Conservation (phyloP, 2,888 invertebrate genomes). For the Parnassius smintheus region DNA sequence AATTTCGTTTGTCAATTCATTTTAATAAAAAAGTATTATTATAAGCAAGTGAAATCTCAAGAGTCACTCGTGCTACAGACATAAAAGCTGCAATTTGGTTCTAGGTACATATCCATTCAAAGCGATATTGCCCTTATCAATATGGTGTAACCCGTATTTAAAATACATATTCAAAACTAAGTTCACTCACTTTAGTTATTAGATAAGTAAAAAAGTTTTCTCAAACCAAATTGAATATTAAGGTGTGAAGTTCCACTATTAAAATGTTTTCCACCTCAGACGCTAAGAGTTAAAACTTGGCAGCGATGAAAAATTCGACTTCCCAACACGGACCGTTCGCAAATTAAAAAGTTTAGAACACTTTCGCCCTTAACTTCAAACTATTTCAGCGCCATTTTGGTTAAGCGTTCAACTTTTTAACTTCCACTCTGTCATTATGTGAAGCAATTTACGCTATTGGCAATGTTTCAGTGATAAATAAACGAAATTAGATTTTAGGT, state of each 20-base stretch:
- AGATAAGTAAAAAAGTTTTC: constrained; percentile 22
- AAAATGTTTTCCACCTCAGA: constrained; percentile 48
- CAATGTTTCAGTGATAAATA: constrained; percentile 7
- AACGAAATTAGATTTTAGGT: neutral
- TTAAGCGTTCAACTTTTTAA: constrained; percentile 65
- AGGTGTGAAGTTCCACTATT: constrained; percentile 51
- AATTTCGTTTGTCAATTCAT: no score
- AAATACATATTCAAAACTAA: no score
- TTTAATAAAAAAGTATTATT: no score
- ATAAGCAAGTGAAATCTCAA: no score
- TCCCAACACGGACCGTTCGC: constrained; percentile 52
- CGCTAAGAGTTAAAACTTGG: constrained; percentile 38
- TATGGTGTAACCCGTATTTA: no score
- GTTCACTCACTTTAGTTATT: neutral
- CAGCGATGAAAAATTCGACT: constrained; percentile 67
- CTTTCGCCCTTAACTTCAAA: constrained; percentile 65
- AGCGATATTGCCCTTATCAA: no score
- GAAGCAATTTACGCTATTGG: constrained; percentile 14
- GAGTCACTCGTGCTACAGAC: no score
- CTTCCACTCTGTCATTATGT: constrained; percentile 43
- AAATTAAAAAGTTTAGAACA: constrained; percentile 74
- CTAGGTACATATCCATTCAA: no score
- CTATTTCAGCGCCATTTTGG: constrained; percentile 72
- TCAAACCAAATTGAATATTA: constrained; percentile 28
- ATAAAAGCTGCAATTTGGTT: no score